These are phyloP conservation scores for Macrotus californicus DNA, from an alignment of 2,113 vertebrate genomes.

Conservation along the genomic window DNA sequence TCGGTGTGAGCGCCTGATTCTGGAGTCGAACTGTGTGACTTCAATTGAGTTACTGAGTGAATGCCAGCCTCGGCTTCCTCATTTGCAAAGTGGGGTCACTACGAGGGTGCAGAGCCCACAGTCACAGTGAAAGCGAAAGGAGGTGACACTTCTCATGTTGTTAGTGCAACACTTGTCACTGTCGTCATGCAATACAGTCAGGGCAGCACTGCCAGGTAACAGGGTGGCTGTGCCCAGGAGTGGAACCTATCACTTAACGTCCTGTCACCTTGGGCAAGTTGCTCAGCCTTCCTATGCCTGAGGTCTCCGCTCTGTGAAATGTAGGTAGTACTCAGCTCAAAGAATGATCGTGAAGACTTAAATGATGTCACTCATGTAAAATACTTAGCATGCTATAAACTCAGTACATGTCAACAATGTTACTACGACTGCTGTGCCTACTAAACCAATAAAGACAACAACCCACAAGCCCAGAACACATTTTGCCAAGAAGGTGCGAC, in stretches of 20 bases:
- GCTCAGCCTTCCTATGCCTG: not conserved
- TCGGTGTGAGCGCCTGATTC: not conserved
- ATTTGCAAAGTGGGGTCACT: not conserved
- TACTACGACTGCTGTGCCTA: not conserved
- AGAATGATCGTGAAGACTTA: not conserved
- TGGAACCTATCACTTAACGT: not conserved
- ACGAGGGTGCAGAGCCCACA: not conserved
- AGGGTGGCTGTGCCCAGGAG: not conserved
- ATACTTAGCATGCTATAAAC: not conserved
- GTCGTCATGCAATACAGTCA: not conserved
- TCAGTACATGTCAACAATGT: not conserved
- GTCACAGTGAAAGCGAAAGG: not conserved
- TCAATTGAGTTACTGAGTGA: not conserved
- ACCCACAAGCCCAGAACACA: not conserved
- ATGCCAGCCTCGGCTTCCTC: not conserved
- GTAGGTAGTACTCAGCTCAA: not conserved
- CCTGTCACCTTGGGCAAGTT: not conserved
- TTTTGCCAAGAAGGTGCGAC: not conserved
- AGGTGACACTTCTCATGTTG: not conserved
- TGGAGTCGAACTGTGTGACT: not conserved
- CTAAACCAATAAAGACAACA: not conserved
- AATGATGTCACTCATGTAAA: not conserved
- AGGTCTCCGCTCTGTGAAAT: conserved; percentile 1
- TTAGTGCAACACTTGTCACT: not conserved
- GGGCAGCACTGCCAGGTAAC: not conserved